phyloP scores from a whole-genome alignment of 2,888 invertebrate genomes.

The Cataglyphis albicans region DNA sequence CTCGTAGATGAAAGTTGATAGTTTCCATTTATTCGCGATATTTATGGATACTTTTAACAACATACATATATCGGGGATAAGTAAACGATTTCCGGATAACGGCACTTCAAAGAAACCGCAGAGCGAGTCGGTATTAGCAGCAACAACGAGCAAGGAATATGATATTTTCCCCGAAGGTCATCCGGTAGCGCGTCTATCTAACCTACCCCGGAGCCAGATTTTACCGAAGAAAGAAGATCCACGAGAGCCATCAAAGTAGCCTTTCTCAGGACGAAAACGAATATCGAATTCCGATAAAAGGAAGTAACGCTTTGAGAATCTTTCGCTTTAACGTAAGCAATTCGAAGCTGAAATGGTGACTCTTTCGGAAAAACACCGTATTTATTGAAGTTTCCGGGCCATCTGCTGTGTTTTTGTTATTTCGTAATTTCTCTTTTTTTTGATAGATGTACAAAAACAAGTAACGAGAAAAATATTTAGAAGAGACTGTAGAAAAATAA shows the following conservation, averaged over 20 bases:
- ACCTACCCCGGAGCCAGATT: conserved; percentile 60
- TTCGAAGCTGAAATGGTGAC: conserved; percentile 68
- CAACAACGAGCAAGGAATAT: conserved; percentile 60
- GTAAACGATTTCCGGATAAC: conserved; percentile 25
- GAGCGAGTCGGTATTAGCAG: conserved; percentile 60
- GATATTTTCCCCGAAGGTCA: conserved; percentile 55
- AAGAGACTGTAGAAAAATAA: conserved; percentile 29
- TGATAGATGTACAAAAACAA: not conserved
- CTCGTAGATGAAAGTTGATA: conserved; percentile 61
- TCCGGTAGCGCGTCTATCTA: conserved; percentile 53
- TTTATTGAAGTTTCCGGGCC: conserved; percentile 35
- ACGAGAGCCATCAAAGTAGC: conserved; percentile 68
- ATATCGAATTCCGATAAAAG: conserved; percentile 82
- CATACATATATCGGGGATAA: conserved; percentile 3
- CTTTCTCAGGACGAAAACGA: conserved; percentile 74
- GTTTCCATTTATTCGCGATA: conserved; percentile 48
- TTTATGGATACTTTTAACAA: conserved; percentile 37
- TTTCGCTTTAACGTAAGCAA: conserved; percentile 76
- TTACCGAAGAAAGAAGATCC: conserved; percentile 64
- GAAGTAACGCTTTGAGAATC: conserved; percentile 79
- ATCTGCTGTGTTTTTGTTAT: conserved; percentile 29
- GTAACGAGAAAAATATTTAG: conserved; percentile 26
- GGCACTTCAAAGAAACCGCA: conserved; percentile 42
- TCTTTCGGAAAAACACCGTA: conserved; percentile 58
- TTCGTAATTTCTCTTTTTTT: conserved; percentile 48